Percentiles rank a stretch among this genome's conserved stretches.
Evolutionary conservation across 2,113 vertebrate genomes (phyloP).

Genomic region (Peromyscus leucopus): DNA sequence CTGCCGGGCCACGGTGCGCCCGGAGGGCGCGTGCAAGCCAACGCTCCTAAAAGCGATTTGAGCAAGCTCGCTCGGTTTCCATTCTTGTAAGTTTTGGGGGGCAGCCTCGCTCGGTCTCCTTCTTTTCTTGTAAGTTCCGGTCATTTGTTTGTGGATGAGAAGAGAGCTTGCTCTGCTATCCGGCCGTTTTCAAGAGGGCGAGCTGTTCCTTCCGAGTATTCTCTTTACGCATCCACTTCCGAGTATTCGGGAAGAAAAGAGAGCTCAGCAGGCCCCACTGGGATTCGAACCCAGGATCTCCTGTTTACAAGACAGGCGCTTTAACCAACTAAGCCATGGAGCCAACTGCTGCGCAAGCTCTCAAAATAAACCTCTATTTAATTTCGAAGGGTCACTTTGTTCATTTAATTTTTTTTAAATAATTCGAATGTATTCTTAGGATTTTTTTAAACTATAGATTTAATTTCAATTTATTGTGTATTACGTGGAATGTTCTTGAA

Average conservation of each 20-base stretch:
- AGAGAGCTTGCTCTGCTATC: neutral
- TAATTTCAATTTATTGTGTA: neutral
- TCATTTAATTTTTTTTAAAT: neutral
- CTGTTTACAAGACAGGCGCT: conserved; percentile 62
- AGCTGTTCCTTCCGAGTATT: no score
- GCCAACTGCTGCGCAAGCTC: accelerated
- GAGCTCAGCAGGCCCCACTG: neutral
- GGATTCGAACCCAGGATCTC: conserved; percentile 65
- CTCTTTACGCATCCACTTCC: neutral
- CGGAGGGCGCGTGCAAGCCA: neutral
- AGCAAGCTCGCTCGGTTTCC: neutral
- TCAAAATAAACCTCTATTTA: neutral
- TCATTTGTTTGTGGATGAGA: neutral
- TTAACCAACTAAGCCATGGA: conserved; percentile 68
- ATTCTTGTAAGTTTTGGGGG: neutral
- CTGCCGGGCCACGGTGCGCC: neutral
- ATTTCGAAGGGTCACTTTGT: neutral
- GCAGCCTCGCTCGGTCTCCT: accelerated
- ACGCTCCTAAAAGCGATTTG: neutral
- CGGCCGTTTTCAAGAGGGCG: neutral
- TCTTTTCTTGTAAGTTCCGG: neutral
- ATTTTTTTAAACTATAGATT: neutral
- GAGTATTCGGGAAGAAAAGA: neutral
- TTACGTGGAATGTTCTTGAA: neutral
- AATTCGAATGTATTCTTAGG: neutral